A percentile compares a stretch with the other conserved stretches of the same genome.
Evolutionary conservation across 2,113 vertebrate genomes (phyloP).

Genomic region (Andinoacara biseriatus): DNA sequence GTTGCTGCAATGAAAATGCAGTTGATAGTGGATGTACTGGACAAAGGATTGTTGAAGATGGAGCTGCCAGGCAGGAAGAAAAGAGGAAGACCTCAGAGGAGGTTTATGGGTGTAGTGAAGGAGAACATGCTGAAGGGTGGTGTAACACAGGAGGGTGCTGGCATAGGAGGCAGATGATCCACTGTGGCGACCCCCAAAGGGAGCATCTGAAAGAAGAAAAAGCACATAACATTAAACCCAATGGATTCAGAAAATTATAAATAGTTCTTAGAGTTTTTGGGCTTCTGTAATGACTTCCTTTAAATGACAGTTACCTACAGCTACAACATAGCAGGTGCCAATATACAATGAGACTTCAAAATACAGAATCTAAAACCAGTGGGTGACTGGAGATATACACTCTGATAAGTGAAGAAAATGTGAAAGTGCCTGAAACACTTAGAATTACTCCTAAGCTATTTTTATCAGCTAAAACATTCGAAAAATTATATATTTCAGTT

Average conservation of each 20-base stretch:
- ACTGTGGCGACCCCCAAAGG: neutral
- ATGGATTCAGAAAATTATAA: neutral
- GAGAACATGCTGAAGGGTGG: neutral
- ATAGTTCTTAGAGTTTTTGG: neutral
- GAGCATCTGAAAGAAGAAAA: neutral
- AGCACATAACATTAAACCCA: neutral
- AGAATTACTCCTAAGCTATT: neutral
- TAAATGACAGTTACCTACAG: neutral
- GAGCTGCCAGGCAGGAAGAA: neutral
- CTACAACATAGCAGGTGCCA: neutral
- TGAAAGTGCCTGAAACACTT: neutral
- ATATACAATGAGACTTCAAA: neutral
- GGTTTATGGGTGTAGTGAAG: neutral
- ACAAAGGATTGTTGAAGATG: neutral
- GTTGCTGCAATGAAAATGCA: no score
- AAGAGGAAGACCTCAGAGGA: neutral
- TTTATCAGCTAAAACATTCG: neutral
- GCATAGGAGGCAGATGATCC: no score
- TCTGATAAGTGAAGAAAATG: neutral
- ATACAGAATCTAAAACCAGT: neutral
- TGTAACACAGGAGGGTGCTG: neutral
- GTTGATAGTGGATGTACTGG: neutral
- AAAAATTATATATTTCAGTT: neutral
- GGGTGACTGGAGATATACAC: neutral
- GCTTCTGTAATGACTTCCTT: neutral